Conservation (phyloP, 2,797 vertebrate species). For the Melanotaenia nigrans region DNA sequence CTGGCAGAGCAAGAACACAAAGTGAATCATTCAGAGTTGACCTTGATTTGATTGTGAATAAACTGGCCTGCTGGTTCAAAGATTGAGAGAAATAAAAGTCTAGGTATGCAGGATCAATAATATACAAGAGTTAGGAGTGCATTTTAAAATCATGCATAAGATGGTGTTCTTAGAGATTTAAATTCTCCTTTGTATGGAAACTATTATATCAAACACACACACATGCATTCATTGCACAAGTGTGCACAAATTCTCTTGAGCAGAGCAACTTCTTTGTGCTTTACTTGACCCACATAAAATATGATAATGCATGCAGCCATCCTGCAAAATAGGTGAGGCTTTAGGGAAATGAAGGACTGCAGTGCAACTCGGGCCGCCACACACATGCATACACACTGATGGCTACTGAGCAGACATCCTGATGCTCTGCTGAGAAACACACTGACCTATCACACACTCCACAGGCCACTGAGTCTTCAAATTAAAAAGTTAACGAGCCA, state of each 20-base stretch:
- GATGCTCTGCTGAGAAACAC: slow-evolving; percentile 50
- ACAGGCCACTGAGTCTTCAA: slow-evolving; percentile 44
- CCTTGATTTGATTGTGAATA: slow-evolving; percentile 77
- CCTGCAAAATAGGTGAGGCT: slow-evolving; percentile 70
- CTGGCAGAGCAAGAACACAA: slow-evolving; percentile 59
- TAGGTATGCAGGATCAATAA: slow-evolving; percentile 66
- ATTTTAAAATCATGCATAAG: slow-evolving; percentile 40
- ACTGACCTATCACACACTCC: slow-evolving; percentile 49
- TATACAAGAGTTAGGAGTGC: slow-evolving; percentile 45
- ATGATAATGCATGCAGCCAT: slow-evolving; percentile 76
- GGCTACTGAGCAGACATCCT: slow-evolving; percentile 42
- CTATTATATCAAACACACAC: not conserved
- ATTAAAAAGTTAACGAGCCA: slow-evolving; percentile 66
- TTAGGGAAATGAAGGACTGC: slow-evolving; percentile 65
- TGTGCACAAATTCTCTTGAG: slow-evolving; percentile 35
- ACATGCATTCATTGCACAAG: slow-evolving; percentile 9
- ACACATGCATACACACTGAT: slow-evolving; percentile 11
- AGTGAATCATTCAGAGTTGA: slow-evolving; percentile 75
- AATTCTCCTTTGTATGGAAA: slow-evolving; percentile 18
- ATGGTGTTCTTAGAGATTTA: slow-evolving; percentile 1
- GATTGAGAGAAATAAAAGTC: slow-evolving; percentile 42
- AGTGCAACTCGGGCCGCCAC: slow-evolving; percentile 53
- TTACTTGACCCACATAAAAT: slow-evolving; percentile 71
- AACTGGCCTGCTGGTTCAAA: slow-evolving; percentile 68
- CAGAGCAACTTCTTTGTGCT: slow-evolving; percentile 49